Evolutionary conservation across 2,888 invertebrate genomes (phyloP), one percentile per base, ranked within the genome.

Genomic region (Epicampocera succincta): DNA sequence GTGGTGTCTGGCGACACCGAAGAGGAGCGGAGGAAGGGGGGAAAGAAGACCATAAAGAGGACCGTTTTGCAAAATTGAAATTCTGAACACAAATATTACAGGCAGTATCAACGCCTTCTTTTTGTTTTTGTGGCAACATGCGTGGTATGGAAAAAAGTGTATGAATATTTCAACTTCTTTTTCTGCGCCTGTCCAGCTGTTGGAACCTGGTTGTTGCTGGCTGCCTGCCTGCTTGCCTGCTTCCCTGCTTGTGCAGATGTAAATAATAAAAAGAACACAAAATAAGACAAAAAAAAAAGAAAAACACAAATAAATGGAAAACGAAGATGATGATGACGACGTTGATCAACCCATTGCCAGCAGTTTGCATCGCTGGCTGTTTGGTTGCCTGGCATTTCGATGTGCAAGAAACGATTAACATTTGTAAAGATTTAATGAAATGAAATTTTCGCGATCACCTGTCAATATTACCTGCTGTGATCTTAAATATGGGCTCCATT

Each of bases 391-490:
- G 71, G 63, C 74, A 60, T 66, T 78, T 60, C 72, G 52, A 74
- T 73, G 80, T 61, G 65, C 63, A 75, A 74, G 73, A 65, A 69
- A 75, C 84, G 84, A 84, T 84, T 84, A 85, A 84, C 84, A 83
- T 84, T 85, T 71, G 84, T 73, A 81, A 86, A 86, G 85, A 86
- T 86, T 87, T 86, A 87, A 86, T 87, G 85, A 86, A 87, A 86
- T 86, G 86, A 87, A 87, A 85, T 85, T 86, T 86, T 87, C 85
- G 86, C 86, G 86, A 87, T 87, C 86, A 87, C 86, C 86, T 87
- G 86, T 87, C 86, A 87, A 87, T 87, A 85, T 85, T 84, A 84
- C 86, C 86, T 83, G 86, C 86, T 87, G 86, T 65, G 86, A 85
- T 85, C 85, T 86, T 85, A 86, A 86, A 86, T 85, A 85, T 83